These are phyloP conservation scores for Agrenia bidenticulata DNA, from an alignment of 2,888 invertebrate genomes.

Conservation along the genomic window DNA sequence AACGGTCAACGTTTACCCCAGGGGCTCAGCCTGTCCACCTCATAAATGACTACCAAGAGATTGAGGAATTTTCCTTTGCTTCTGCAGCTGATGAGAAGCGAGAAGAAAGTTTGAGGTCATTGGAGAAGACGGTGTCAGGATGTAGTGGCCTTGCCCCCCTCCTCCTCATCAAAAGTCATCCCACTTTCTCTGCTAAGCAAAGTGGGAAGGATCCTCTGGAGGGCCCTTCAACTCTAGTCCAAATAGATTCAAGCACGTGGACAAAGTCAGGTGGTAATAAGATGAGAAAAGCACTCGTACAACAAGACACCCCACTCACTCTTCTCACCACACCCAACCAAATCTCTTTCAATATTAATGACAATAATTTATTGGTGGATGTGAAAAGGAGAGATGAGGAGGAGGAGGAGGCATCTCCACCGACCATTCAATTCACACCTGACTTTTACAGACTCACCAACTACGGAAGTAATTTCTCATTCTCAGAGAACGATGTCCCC, in stretches of 20 bases:
- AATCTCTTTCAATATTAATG: not conserved
- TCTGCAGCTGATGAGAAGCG: constrained; percentile 23
- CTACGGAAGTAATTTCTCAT: constrained; percentile 50
- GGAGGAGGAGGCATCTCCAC: constrained; percentile 41
- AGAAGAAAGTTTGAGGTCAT: constrained; percentile 10
- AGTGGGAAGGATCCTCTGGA: constrained; percentile 5
- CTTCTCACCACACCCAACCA: constrained; percentile 1
- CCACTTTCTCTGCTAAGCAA: constrained; percentile 1
- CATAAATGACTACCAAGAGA: not conserved
- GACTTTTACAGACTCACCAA: constrained; percentile 52
- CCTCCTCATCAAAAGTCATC: constrained; percentile 1
- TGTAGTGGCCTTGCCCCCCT: not conserved
- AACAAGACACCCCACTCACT: not conserved
- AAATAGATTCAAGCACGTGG: constrained; percentile 52
- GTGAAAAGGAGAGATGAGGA: constrained; percentile 23
- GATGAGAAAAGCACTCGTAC: constrained; percentile 15
- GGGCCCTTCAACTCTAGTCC: constrained; percentile 3
- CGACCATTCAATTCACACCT: constrained; percentile 52
- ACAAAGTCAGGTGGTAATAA: constrained; percentile 47
- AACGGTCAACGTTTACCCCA: constrained; percentile 29
- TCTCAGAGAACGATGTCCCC: constrained; percentile 48
- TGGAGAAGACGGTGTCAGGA: constrained; percentile 21
- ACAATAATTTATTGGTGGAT: constrained; percentile 32
- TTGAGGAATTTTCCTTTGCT: constrained; percentile 9
- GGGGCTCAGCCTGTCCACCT: constrained; percentile 9